Evolutionary conservation across 2,113 vertebrate species (phyloP).

Genomic region (Stomatorhinus ivindoensis): DNA sequence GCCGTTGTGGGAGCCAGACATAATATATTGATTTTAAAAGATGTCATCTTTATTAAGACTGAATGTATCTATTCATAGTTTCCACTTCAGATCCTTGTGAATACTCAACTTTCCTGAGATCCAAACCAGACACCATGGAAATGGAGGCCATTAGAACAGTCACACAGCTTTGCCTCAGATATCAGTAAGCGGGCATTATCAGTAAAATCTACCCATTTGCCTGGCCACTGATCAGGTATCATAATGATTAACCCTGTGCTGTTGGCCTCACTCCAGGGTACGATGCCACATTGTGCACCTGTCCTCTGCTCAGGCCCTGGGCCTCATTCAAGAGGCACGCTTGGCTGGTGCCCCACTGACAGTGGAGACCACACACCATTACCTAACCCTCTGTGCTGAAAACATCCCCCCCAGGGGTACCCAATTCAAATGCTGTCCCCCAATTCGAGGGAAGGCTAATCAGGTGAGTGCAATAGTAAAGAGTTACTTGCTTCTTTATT

Average conservation of each 20-base stretch:
- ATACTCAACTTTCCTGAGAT: conserved; percentile 66
- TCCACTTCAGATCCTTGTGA: conserved; percentile 52
- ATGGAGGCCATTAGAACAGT: conserved; percentile 59
- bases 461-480: conserved; percentile 40
- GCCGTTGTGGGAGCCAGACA: neutral
- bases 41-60: neutral
- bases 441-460: conserved; percentile 59
- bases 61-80: neutral
- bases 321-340: conserved; percentile 58
- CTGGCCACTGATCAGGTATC: neutral
- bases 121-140: conserved; percentile 68
- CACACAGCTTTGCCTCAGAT: conserved; percentile 64
- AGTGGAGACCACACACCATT: conserved; percentile 74
- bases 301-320: conserved; percentile 63
- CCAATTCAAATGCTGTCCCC: conserved; percentile 75
- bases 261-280: conserved; percentile 45
- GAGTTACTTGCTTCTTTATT: neutral
- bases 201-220: neutral
- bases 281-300: conserved; percentile 73
- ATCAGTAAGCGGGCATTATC: conserved; percentile 50
- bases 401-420: conserved; percentile 63
- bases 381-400: conserved; percentile 65
- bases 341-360: conserved; percentile 64
- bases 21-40: neutral
- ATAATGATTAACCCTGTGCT: neutral